Conservation (phyloP, 1,140 invertebrate genomes). For the Stegodyphus mimosarum region DNA sequence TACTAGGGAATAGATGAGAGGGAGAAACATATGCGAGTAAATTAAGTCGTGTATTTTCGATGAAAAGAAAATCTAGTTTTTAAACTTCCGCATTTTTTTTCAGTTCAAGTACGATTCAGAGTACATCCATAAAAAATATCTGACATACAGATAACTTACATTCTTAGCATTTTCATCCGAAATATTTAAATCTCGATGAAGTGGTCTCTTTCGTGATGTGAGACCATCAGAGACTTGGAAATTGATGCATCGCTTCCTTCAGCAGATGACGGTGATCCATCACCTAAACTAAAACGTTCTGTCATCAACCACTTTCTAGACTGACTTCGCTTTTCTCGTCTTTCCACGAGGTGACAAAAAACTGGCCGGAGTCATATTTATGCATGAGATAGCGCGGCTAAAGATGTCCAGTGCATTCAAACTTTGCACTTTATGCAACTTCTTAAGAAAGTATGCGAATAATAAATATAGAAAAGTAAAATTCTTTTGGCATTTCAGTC, state of each 20-base stretch:
- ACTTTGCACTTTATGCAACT: too few species aligned
- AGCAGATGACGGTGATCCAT: slow-evolving; percentile 25
- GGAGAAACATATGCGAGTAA: too few species aligned
- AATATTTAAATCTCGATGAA: background rate
- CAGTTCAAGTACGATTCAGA: too few species aligned
- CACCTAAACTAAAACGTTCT: slow-evolving; percentile 43
- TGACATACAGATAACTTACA: background rate
- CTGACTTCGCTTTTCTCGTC: background rate
- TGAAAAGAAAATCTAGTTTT: too few species aligned
- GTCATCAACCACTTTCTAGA: slow-evolving; percentile 23
- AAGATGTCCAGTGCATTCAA: background rate
- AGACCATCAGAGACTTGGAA: slow-evolving; percentile 19
- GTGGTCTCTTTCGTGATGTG: slow-evolving; percentile 1
- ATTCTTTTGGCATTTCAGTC: too few species aligned
- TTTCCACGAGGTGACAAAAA: slow-evolving; percentile 25
- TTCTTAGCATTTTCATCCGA: background rate
- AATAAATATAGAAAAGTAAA: too few species aligned
- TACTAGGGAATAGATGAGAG: too few species aligned
- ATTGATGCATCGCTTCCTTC: slow-evolving; percentile 51
- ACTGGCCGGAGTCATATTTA: slow-evolving; percentile 29
- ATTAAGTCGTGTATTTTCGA: too few species aligned
- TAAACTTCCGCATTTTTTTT: too few species aligned
- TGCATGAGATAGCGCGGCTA: slow-evolving; percentile 4
- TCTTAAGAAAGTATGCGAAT: too few species aligned
- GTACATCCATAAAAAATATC: too few species aligned